Evolutionary conservation across 2,888 invertebrate genomes (phyloP), one percentile per base, ranked within the genome.

Genomic region (Chamaedrilus cognettii): DNA sequence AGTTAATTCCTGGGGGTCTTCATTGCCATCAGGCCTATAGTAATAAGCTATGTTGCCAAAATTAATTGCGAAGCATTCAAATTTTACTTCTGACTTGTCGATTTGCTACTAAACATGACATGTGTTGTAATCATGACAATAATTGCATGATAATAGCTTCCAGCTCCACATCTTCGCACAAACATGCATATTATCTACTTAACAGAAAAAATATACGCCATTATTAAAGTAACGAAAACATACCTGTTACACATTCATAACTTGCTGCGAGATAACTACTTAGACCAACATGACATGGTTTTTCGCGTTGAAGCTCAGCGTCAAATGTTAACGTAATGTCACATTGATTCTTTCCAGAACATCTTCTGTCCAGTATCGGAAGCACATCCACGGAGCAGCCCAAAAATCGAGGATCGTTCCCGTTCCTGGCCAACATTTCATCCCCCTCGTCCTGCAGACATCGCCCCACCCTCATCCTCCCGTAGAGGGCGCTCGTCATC

Each of bases 341-440:
- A 52, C 55, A 52, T 52, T 23, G 11, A 52, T 52, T 52, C 28
- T 26, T 52, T 52, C 55, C 55, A 52, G 55, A 19, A 23, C 55
- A 52, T 52, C 28, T 52, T 26, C 26, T 52, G 26, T 52, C 55
- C 55, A 52, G 11, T 5, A 52, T 11, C 11, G 7, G 15, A 52
- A 52, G 55, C 7, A 52, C 55, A 23, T 52, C 55, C 55, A 52
- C 55, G 7, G 28, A 52, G 26, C 55, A 52, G 15, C 55, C 55
- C 15, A 52, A 26, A 26, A 52, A 52, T 11, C 55, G 55, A 23
- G 55, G 55, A 52, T 52, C 55, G 7, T 52, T 52, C 26, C 55
- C 55, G 7, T 7, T 26, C n/a, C n/a, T n/a, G n/a, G n/a, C n/a
- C 55, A 52, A 26, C 15, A 52, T 26, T 19, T 52, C 55, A 52